A percentile compares a stretch with the other conserved stretches of the same genome.
Evolutionary conservation across 2,797 vertebrate species (phyloP).

Genomic region (Xenopus petersii): DNA sequence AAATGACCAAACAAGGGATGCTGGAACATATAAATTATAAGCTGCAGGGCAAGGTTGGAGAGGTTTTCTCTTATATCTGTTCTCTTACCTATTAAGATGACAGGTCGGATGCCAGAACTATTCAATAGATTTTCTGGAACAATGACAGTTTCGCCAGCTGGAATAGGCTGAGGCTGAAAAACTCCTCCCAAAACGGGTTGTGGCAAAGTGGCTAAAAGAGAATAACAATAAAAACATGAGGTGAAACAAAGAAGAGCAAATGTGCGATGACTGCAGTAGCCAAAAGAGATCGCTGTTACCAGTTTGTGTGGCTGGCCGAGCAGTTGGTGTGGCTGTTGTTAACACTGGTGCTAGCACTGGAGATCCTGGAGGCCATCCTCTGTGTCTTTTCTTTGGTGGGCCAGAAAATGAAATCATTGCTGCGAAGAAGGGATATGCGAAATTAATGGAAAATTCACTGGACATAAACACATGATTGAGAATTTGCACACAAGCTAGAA

Average conservation of each 20-base stretch:
- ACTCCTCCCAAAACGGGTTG: constrained; percentile 78
- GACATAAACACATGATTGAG: no score
- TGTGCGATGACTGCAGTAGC: no score
- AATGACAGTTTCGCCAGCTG: constrained; percentile 90
- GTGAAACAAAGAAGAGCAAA: background rate
- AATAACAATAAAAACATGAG: background rate
- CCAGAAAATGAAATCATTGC: constrained; percentile 81
- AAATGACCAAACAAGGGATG: no score
- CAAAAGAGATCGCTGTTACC: constrained; percentile 63
- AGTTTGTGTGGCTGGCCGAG: constrained; percentile 76
- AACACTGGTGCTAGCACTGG: constrained; percentile 73
- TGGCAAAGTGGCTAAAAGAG: constrained; percentile 69
- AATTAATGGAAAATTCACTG: no score
- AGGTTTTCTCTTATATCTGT: no score
- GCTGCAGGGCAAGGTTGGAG: no score
- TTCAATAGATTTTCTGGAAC: constrained; percentile 93
- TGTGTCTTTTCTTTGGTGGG: constrained; percentile 95
- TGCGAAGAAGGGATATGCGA: constrained; percentile 27
- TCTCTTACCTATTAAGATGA: constrained; percentile 91
- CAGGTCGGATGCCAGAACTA: constrained; percentile 89
- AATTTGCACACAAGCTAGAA: no score
- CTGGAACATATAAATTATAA: no score
- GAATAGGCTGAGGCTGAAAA: constrained; percentile 92
- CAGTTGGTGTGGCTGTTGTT: constrained; percentile 77
- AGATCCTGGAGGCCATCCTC: constrained; percentile 87